phyloP scores from a whole-genome alignment of 2,797 vertebrate genomes.

The Mastacembelus armatus region DNA sequence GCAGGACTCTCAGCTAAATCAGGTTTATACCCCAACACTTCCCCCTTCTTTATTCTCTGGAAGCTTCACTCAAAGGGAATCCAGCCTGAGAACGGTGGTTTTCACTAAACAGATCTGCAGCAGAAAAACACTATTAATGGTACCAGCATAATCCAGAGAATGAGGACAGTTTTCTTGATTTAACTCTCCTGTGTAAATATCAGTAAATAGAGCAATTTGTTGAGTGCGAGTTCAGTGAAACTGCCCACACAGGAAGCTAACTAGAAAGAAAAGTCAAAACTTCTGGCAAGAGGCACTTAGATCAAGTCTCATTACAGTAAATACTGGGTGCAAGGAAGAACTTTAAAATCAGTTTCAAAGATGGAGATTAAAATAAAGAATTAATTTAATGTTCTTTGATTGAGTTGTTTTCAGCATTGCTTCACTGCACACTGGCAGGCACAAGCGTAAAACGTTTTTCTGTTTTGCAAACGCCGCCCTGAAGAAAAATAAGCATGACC shows the following conservation, averaged over 20 bases:
- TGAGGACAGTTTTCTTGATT: constrained; percentile 8
- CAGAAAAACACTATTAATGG: not conserved
- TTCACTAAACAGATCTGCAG: too few species aligned
- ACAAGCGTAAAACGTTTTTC: constrained; percentile 24
- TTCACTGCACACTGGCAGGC: constrained; percentile 7
- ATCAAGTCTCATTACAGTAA: not conserved
- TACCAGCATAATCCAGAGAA: not conserved
- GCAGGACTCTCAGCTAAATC: constrained; percentile 23
- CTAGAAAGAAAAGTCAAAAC: constrained; percentile 10
- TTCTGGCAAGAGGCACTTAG: not conserved
- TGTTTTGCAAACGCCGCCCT: constrained; percentile 21
- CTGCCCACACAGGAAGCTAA: too few species aligned
- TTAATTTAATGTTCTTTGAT: constrained; percentile 26
- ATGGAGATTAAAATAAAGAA: constrained; percentile 38
- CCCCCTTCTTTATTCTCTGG: not conserved
- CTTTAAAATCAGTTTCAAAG: constrained; percentile 41
- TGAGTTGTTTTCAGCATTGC: constrained; percentile 2
- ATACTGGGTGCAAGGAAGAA: constrained; percentile 16
- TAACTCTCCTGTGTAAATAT: not conserved
- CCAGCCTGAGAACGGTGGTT: too few species aligned
- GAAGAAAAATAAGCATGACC: constrained; percentile 14
- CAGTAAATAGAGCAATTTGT: too few species aligned
- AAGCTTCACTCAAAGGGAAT: constrained; percentile 7
- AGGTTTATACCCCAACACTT: constrained; percentile 11
- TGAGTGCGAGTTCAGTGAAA: too few species aligned